Base-by-base conservation (phyloP, 1,140 invertebrate genomes). In the Drosophila bocqueti region DNA sequence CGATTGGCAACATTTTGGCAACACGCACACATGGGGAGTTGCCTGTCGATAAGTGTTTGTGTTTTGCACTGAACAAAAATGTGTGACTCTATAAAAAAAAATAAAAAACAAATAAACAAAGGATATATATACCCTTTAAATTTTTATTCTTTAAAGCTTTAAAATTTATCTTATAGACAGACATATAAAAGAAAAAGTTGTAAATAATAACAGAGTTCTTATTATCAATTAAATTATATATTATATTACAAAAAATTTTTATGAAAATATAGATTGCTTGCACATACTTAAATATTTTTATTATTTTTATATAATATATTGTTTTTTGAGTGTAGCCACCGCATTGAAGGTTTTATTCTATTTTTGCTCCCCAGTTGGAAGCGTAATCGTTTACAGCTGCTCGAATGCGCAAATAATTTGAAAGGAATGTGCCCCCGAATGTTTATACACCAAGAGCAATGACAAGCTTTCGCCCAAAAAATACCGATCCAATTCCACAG, bases 331-430 rank as follows among this genome's bases (percentile, higher is more conserved):
- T 59, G 36, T 54, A 38, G 16, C 26, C 24, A 38, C 18, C 5
- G 26, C 24, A 21, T 8, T 15, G 52, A 34, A 16, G 34, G 9
- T 21, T 45, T 26, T 26, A n/a, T 59, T 72, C 26, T 49, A 9
- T 59, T 46, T 60, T 52, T 63, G 16, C 42, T 24, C 49, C 42
- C 52, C 31, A 26, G 38, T 64, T 68, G 55, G 60, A 46, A 73
- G 76, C 62, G 90, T 92, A 92, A 92, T 92, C 84, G 90, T 86
- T 83, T 92, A 90, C 90, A 92, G 90, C 90, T 92, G 90, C 82
- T 90, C 74, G 82, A 92, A 91, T 86, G 91, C 82, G 90, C 81
- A 90, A 90, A 90, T 90, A 90, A 90, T 90, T 90, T 86, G 76
- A 86, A 83, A 77, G 86, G 79, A 91, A 91, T 91, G 82, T 86